These are phyloP conservation scores for Harpagifer antarcticus DNA, from an alignment of 2,797 vertebrate genomes.

Conservation along the genomic window DNA sequence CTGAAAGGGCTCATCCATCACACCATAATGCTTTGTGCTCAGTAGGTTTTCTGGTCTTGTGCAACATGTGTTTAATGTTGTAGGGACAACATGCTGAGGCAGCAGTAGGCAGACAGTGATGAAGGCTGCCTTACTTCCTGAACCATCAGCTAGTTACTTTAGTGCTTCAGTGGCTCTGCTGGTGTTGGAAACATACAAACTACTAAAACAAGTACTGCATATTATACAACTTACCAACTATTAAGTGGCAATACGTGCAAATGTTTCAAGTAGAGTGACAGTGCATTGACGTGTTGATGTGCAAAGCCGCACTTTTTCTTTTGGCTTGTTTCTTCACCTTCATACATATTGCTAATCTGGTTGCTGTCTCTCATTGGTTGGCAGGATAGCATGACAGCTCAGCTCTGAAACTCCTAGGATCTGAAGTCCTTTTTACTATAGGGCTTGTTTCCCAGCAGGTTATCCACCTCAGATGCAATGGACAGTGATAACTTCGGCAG, in stretches of 20 bases:
- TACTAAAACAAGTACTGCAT: neutral
- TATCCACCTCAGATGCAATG: slow-evolving; percentile 92
- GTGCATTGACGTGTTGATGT: slow-evolving; percentile 4
- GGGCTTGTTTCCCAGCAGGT: slow-evolving; percentile 96
- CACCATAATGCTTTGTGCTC: slow-evolving; percentile 5
- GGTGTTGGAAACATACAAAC: no score
- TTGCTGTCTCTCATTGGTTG: neutral
- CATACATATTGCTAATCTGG: neutral
- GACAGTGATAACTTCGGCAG: slow-evolving; percentile 94
- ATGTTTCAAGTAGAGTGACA: neutral
- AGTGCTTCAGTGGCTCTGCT: neutral
- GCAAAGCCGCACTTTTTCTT: neutral
- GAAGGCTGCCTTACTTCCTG: neutral
- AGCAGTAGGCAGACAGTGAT: neutral
- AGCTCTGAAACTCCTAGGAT: slow-evolving; percentile 81
- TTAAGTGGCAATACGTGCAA: slow-evolving; percentile 2
- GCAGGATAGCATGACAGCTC: neutral
- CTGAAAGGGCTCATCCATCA: neutral
- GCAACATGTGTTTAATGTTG: neutral
- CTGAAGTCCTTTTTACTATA: slow-evolving; percentile 95
- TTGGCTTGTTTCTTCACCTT: neutral
- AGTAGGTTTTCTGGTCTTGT: slow-evolving; percentile 2
- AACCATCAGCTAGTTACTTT: neutral
- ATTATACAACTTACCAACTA: neutral
- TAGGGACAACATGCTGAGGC: neutral